These are phyloP conservation scores for Gymnothorax reevesii DNA, from an alignment of 2,797 vertebrate species.

Conservation along the genomic window DNA sequence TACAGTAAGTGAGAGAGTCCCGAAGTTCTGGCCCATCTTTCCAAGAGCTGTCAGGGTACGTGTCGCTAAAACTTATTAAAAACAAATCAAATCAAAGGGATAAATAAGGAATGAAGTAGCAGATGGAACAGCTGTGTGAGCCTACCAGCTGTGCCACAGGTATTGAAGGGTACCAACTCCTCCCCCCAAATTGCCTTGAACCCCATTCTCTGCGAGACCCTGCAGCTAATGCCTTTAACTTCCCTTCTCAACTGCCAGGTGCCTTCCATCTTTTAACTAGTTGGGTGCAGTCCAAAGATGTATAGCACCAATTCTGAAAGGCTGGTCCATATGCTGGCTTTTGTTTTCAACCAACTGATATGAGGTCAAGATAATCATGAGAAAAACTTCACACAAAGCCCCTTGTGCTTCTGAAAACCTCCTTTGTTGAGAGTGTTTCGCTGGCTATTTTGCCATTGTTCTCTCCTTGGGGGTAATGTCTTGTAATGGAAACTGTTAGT, in stretches of 20 bases:
- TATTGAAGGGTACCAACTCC: not conserved
- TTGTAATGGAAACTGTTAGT: too few species aligned
- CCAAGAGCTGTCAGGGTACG: slow-evolving; percentile 39
- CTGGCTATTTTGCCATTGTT: too few species aligned
- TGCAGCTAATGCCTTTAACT: not conserved
- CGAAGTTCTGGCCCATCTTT: slow-evolving; percentile 26
- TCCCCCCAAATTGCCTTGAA: not conserved
- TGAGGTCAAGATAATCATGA: too few species aligned
- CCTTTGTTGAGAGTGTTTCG: too few species aligned
- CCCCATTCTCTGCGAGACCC: not conserved
- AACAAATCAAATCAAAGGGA: slow-evolving; percentile 36
- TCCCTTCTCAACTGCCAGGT: not conserved
- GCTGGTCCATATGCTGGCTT: not conserved
- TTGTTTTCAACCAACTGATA: not conserved
- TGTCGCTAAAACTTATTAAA: slow-evolving; percentile 38
- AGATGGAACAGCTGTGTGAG: slow-evolving; percentile 40
- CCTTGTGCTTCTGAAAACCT: too few species aligned
- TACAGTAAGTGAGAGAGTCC: not conserved
- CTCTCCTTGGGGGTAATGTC: too few species aligned
- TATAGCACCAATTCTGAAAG: not conserved
- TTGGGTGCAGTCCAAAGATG: not conserved
- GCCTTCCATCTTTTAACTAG: not conserved
- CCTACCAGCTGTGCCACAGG: slow-evolving; percentile 39
- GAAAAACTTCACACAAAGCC: too few species aligned
- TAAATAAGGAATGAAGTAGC: slow-evolving; percentile 49